Conservation (phyloP, 1,140 invertebrate genomes). For the Zaprionus capensis region DNA sequence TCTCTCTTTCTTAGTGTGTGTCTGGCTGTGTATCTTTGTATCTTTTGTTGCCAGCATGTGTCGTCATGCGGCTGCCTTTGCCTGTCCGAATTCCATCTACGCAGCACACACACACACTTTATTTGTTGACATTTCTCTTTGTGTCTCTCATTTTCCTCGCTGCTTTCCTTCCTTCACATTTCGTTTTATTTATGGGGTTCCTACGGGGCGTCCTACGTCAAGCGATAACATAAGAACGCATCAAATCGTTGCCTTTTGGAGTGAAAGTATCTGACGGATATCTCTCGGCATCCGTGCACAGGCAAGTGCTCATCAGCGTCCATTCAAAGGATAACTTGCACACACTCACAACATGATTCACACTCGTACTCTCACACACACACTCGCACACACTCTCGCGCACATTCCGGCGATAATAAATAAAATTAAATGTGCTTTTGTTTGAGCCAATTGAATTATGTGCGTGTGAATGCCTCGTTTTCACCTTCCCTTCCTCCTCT, state of each 20-base stretch:
- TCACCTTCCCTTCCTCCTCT: constrained; percentile 21
- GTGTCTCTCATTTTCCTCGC: constrained; percentile 12
- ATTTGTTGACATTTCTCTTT: constrained; percentile 74
- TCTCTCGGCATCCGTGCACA: constrained; percentile 39
- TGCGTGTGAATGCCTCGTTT: constrained; percentile 75
- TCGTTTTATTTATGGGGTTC: constrained; percentile 65
- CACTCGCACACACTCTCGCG: constrained; percentile 26
- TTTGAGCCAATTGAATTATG: constrained; percentile 81
- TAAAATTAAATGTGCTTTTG: constrained; percentile 82
- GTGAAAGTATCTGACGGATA: constrained; percentile 71
- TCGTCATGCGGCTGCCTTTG: constrained; percentile 45
- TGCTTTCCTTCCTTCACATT: constrained; percentile 39
- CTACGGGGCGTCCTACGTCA: constrained; percentile 19
- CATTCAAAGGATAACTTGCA: constrained; percentile 52
- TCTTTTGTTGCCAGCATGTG: constrained; percentile 79
- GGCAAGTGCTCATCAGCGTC: constrained; percentile 58
- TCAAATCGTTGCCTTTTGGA: constrained; percentile 74
- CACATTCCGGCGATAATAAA: constrained; percentile 63
- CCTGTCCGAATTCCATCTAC: constrained; percentile 36
- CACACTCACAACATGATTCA: constrained; percentile 5
- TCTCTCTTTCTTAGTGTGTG: neutral
- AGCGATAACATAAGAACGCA: constrained; percentile 53
- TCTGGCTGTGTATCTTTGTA: constrained; percentile 55
- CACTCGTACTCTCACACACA: constrained; percentile 28
- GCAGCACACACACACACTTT: constrained; percentile 31